Evolutionary conservation across 2,888 invertebrate genomes (phyloP).

Genomic region (Formica aserva): DNA sequence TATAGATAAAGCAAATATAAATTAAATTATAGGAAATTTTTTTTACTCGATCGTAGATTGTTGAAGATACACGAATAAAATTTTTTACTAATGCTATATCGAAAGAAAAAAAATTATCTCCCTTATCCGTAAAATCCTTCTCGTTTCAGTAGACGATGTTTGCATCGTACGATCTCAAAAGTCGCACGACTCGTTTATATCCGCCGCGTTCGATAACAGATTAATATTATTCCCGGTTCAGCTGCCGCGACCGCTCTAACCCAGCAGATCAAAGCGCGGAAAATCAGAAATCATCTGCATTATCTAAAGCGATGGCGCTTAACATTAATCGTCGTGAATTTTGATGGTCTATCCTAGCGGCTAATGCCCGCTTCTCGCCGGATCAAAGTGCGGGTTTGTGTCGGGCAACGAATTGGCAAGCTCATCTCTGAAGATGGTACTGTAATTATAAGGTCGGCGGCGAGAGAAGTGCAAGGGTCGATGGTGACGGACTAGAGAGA

Average conservation of each 20-base stretch:
- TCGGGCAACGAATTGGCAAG: constrained; percentile 74
- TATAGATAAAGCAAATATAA: background rate
- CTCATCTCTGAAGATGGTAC: constrained; percentile 70
- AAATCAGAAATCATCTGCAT: constrained; percentile 69
- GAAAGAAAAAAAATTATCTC: background rate
- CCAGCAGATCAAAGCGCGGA: constrained; percentile 69
- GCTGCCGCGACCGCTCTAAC: constrained; percentile 53
- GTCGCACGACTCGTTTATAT: constrained; percentile 20
- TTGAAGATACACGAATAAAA: background rate
- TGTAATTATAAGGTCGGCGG: constrained; percentile 77
- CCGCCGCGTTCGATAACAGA: constrained; percentile 54
- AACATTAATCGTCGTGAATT: constrained; percentile 48
- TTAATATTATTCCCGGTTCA: constrained; percentile 66
- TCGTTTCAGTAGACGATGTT: background rate
- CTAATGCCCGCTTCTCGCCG: constrained; percentile 62
- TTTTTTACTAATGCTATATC: background rate
- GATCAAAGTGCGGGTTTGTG: constrained; percentile 75
- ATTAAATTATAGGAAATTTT: background rate
- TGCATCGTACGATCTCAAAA: background rate
- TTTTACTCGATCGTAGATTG: background rate
- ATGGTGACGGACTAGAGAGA: constrained; percentile 3
- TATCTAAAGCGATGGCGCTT: constrained; percentile 66
- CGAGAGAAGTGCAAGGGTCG: constrained; percentile 22
- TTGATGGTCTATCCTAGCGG: constrained; percentile 53
- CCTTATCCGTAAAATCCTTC: background rate